Base-by-base conservation (phyloP, 2,888 invertebrate genomes). In the Eumerus sabulonum region DNA sequence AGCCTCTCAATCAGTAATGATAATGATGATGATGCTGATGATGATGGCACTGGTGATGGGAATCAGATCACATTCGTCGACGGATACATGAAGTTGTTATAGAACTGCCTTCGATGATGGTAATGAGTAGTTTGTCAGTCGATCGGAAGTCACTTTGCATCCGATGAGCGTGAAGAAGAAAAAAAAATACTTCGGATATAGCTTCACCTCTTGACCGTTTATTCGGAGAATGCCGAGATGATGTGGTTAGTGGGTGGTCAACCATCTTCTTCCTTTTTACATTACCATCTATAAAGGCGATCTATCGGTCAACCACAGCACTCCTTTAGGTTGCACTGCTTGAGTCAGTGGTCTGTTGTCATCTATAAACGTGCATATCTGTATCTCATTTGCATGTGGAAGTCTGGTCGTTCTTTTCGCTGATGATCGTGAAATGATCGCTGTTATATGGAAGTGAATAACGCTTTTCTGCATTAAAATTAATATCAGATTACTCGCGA, bases 271-370 rank as follows among this genome's bases (percentile, higher is more conserved):
- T 53, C 51, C 53, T 35, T 42, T 45, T 38, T 74, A 59, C 63
- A 57, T 71, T 59, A 48, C 42, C 60, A 79, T 79, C 79, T 79
- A 60, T 56, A 64, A 79, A 74, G 79, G 79, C 74, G 79, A 79
- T 79, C 79, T 79, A 60, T 48, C 59, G 73, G 77, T 74, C 63
- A 79, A 79, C 74, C 74, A 79, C 63, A 62, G 47, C 60, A 64
- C 64, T 66, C 60, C 14, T 14, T 54, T 56, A 74, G 79, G 74
- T 60, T 57, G 76, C 57, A 53, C 59, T 42, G 51, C 19, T 57
- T 76, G n/a, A n/a, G n/a, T n/a, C n/a, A n/a, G 68, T 64, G 56
- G 66, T 14, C 62, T 67, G 14, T 73, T 73, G 73, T 67, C 77
- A 74, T 68, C 74, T n/a, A n/a, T n/a, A n/a, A n/a, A n/a, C n/a